Percentiles rank a stretch among this genome's conserved stretches.
Conservation (phyloP, 2,888 invertebrate genomes). For the Melanostoma scalare region DNA sequence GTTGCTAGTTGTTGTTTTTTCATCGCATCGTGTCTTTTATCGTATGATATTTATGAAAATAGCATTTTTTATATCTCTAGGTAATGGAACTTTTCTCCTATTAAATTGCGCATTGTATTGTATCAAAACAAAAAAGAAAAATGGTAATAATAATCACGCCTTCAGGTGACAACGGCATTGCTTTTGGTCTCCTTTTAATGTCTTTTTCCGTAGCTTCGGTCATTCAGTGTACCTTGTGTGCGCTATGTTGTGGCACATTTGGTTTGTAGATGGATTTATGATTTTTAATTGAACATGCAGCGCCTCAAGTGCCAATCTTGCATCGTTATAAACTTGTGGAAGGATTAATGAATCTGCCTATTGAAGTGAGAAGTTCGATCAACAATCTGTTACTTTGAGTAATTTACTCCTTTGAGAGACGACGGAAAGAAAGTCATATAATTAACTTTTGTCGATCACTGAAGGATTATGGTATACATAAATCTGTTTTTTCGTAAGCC, state of each 20-base stretch:
- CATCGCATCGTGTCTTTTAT: too few species aligned
- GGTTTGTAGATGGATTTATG: conserved; percentile 60
- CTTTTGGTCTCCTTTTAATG: conserved; percentile 46
- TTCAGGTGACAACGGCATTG: conserved; percentile 64
- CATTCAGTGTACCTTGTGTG: conserved; percentile 18
- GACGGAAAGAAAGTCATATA: conserved; percentile 50
- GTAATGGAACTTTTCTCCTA: conserved; percentile 65
- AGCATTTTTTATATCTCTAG: conserved; percentile 66
- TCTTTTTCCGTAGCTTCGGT: conserved; percentile 37
- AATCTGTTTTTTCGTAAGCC: neutral
- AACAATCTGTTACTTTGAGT: conserved; percentile 24
- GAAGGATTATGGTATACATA: conserved; percentile 5
- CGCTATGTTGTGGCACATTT: conserved; percentile 42
- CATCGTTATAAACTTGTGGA: conserved; percentile 50
- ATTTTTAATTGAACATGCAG: conserved; percentile 67
- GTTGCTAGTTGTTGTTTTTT: neutral
- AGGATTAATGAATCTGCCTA: conserved; percentile 51
- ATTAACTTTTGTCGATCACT: conserved; percentile 32
- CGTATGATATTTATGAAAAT: too few species aligned
- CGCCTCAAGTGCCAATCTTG: conserved; percentile 43
- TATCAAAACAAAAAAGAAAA: conserved; percentile 34
- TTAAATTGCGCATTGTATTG: conserved; percentile 58
- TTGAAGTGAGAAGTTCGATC: conserved; percentile 48
- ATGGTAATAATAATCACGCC: conserved; percentile 70
- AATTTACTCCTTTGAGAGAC: conserved; percentile 22